Base-by-base conservation (phyloP, 2,113 vertebrate genomes). In the Cryptotis parvus region DNA sequence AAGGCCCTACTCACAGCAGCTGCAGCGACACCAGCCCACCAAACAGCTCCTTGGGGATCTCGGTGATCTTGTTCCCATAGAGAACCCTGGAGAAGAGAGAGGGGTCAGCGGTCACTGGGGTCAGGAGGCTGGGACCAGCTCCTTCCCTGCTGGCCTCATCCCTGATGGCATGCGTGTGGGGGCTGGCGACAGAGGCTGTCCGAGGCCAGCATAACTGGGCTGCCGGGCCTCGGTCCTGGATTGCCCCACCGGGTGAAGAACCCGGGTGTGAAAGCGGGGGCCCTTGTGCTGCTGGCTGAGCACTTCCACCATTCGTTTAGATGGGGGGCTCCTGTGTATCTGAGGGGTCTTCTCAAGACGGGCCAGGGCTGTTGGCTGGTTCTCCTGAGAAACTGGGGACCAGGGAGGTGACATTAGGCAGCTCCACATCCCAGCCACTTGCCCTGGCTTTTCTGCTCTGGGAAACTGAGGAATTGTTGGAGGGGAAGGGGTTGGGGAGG, bases 1-100 rank as follows among this genome's bases (percentile, higher is more conserved):
- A 87, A 65, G 41, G 81, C 91, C 6, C 96, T 98, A 99, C 99
- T 99, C 97, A 99, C 99, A 99, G 98, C 93, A 99, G 98, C 97
- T 99, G 99, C 74, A 99, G 98, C 92, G 99, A 99, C 95, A 98
- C 98, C 90, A 99, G 99, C 95, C 99, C 99, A 94, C 99, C 99
- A 97, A 99, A 99, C 92, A 99, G 98, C 92, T 99, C 99, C 96
- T 99, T 99, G 95, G 99, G 98, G 95, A 99, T 98, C 97, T 99
- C 99, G 0, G 99, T 98, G 97, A 99, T 99, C 98, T 99, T 99
- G 98, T 99, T 99, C 95, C 99, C 99, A 75, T 99, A 99, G 43
- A 99, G 98, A 52, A 99, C 99, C 97, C 99, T 99, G 98, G 91
- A 97, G 97, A 95, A 96, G 96, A 96, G 72, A 72, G 82, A 78